These are phyloP conservation scores for Clanis bilineata DNA, from an alignment of 2,888 invertebrate species.

Conservation along the genomic window DNA sequence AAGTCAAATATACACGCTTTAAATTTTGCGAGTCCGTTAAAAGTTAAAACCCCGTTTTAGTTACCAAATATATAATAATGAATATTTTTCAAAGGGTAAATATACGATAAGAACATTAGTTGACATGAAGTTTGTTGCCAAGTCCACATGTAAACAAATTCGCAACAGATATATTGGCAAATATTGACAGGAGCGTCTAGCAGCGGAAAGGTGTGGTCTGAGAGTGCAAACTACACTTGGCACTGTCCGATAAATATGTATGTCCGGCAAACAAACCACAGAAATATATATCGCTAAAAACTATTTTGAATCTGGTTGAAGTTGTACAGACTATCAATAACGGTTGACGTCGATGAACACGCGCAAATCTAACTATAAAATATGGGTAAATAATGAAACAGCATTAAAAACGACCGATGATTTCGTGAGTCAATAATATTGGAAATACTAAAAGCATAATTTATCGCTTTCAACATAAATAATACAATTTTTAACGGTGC, in stretches of 20 bases:
- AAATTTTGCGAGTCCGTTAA: too few species aligned
- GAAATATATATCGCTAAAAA: conserved; percentile 14
- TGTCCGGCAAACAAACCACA: conserved; percentile 34
- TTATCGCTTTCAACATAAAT: background rate
- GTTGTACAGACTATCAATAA: background rate
- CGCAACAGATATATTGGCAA: background rate
- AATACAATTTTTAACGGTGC: background rate
- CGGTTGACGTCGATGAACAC: background rate
- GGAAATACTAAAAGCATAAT: background rate
- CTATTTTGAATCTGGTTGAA: background rate
- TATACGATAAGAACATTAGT: background rate
- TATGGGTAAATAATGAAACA: background rate
- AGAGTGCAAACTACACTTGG: conserved; percentile 39
- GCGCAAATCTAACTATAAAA: background rate
- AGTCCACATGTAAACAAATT: conserved; percentile 3
- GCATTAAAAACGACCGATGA: background rate
- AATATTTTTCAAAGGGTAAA: background rate
- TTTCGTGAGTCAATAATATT: background rate
- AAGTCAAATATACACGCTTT: too few species aligned
- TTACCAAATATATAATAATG: background rate
- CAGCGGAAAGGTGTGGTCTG: conserved; percentile 39
- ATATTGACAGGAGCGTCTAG: conserved; percentile 29
- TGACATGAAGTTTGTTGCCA: background rate
- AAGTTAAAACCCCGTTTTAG: too few species aligned
- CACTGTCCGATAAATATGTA: conserved; percentile 40